Base-by-base conservation (phyloP, 1,140 invertebrate species). In the Cataglyphis hispanica region DNA sequence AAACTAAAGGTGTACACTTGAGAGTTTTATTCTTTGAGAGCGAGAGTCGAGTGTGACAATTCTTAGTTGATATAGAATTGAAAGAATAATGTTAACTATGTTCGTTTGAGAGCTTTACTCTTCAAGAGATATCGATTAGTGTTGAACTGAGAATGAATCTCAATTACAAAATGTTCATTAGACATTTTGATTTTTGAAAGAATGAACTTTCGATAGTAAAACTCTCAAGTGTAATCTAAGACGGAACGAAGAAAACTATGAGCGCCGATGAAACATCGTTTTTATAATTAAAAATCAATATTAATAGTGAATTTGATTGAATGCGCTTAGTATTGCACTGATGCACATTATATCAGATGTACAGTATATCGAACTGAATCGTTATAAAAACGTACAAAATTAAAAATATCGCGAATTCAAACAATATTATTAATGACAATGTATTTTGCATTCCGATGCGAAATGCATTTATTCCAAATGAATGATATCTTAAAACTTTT, bases 401-500 rank as follows among this genome's bases (percentile, higher is more conserved):
- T 56, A 25, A 58, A 81, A 81, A 7, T 50, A 53, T 67, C 8
- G 19, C 25, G 13, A 43, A 37, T 69, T 69, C 2, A 80, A 81
- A 60, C 19, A 10, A 81, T 34, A 60, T 60, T 43, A 10, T 11
- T 77, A 64, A 77, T 11, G 11, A 64, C 40, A 70, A 40, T n/a
- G 6, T 43, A 43, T 22, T 53, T 80, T 81, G 31, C 31, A 31
- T 34, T 43, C 0, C 27, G 5, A 31, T 22, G n/a, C 10, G 53
- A 70, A 81, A 40, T n/a, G n/a, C n/a, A 31, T 70, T 80, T 69
- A 53, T 40, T 43, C 50, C 22, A 74, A 7, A 74, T 8, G 7
- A 81, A 60, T 7, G 16, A 70, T 83, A 83, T 83, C 16, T 83
- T 60, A 2, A 22, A 83, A 60, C 8, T 27, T 43, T 72, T 50